Percentiles rank a stretch among this genome's conserved stretches.
Conservation (phyloP, 2,797 vertebrate species). For the Intellagama lesueurii region DNA sequence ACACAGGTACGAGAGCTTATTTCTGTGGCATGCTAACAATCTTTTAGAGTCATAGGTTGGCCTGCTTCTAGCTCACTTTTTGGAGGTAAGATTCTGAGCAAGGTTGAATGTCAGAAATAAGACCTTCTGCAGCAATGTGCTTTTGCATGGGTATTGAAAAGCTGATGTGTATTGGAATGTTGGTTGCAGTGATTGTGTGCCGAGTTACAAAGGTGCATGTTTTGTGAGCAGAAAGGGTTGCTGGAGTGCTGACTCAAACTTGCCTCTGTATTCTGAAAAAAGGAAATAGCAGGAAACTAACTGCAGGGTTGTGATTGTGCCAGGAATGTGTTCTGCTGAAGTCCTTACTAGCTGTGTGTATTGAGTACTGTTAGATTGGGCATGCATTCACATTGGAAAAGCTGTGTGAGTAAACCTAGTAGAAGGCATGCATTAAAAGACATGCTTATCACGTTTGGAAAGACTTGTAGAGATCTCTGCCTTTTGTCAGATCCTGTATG, state of each 20-base stretch:
- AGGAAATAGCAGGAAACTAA: not conserved
- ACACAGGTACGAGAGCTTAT: not conserved
- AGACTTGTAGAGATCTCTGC: not conserved
- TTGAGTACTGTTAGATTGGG: not conserved
- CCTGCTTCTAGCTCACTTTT: not conserved
- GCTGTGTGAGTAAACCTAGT: not conserved
- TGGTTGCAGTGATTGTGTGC: not conserved
- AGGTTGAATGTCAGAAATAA: not conserved
- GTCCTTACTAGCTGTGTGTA: not conserved
- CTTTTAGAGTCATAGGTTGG: not conserved
- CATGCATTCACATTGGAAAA: not conserved
- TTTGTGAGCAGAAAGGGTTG: slow-evolving; percentile 15
- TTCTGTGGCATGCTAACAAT: not conserved
- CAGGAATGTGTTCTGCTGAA: not conserved
- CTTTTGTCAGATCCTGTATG: not conserved
- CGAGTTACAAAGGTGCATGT: not conserved
- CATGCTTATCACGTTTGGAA: not conserved
- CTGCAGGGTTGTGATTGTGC: not conserved
- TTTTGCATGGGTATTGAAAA: not conserved
- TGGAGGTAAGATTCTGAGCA: not conserved
- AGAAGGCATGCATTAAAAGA: not conserved
- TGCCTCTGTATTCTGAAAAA: not conserved
- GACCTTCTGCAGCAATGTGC: not conserved
- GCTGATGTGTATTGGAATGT: not conserved
- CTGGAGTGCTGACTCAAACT: not conserved